Conservation (phyloP, 2,888 invertebrate species). For the Tachystola acroxantha region DNA sequence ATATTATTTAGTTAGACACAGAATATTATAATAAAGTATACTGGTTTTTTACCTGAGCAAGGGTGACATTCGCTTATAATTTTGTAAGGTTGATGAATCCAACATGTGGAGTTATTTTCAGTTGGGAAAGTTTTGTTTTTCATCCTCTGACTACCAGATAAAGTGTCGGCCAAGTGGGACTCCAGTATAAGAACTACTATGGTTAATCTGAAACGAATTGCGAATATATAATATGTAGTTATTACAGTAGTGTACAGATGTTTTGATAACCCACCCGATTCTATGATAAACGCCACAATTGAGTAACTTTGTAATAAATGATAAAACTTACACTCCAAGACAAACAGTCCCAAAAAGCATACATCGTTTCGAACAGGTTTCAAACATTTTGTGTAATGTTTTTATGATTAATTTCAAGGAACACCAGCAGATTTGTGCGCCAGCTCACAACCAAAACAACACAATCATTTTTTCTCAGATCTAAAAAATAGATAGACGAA, state of each 20-base stretch:
- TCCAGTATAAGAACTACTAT: conserved; percentile 89
- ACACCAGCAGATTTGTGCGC: too few species aligned
- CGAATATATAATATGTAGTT: too few species aligned
- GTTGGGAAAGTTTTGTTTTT: conserved; percentile 82
- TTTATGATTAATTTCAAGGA: too few species aligned
- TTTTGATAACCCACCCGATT: too few species aligned
- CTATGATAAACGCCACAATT: too few species aligned
- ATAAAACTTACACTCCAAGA: conserved; percentile 83
- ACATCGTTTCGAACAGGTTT: conserved; percentile 89
- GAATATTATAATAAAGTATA: too few species aligned
- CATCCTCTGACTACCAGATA: conserved; percentile 78
- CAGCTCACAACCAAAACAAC: too few species aligned
- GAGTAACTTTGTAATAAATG: background rate
- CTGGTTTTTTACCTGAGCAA: conserved; percentile 86
- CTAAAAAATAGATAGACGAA: too few species aligned
- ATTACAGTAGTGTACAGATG: too few species aligned
- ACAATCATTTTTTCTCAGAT: too few species aligned
- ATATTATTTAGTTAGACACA: background rate
- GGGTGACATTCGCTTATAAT: conserved; percentile 89
- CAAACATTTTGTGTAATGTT: conserved; percentile 87
- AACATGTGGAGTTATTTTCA: conserved; percentile 89
- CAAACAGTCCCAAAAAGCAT: conserved; percentile 88
- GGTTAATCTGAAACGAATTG: conserved; percentile 81
- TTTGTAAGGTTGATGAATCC: conserved; percentile 84
- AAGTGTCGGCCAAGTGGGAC: conserved; percentile 79